These are phyloP conservation scores for Euglossa dilemma DNA, from an alignment of 1,140 invertebrate species.

Conservation along the genomic window DNA sequence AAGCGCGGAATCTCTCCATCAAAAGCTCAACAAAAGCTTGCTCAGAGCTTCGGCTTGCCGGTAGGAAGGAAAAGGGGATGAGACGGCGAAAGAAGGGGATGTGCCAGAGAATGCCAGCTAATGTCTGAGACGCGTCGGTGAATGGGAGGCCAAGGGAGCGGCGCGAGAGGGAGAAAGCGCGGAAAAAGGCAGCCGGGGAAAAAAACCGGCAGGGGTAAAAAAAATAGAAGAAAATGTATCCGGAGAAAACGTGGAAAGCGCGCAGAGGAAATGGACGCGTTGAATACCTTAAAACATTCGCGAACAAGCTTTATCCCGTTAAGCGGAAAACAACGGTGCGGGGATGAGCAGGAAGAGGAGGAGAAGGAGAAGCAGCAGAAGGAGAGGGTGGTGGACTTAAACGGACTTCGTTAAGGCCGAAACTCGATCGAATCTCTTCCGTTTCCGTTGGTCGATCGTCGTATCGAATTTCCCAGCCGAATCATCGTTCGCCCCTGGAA, in stretches of 20 bases:
- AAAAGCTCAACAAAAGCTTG: constrained; percentile 69
- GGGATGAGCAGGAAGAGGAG: no score
- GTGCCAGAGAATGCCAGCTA: constrained; percentile 60
- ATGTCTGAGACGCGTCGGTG: constrained; percentile 65
- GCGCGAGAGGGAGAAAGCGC: constrained; percentile 38
- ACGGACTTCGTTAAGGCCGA: constrained; percentile 31
- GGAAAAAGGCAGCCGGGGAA: constrained; percentile 38
- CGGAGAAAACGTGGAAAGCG: constrained; percentile 17
- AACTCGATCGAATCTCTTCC: constrained; percentile 3
- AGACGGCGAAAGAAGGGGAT: constrained; percentile 35
- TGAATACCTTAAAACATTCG: constrained; percentile 42
- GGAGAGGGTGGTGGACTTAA: not conserved
- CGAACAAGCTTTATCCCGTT: constrained; percentile 19
- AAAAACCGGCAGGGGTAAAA: no score
- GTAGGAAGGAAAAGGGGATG: constrained; percentile 41
- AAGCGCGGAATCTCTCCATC: constrained; percentile 70
- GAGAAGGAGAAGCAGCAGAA: no score
- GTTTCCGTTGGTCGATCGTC: not conserved
- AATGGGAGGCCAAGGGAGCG: constrained; percentile 40
- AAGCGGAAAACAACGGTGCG: not conserved
- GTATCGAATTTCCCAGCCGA: no score
- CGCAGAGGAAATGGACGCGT: constrained; percentile 28
- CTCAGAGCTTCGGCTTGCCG: constrained; percentile 56
- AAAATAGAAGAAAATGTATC: not conserved
- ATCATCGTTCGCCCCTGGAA: not conserved